Evolutionary conservation across 2,888 invertebrate genomes (phyloP), one percentile per base, ranked within the genome.

Genomic region (Philereme vetulata): DNA sequence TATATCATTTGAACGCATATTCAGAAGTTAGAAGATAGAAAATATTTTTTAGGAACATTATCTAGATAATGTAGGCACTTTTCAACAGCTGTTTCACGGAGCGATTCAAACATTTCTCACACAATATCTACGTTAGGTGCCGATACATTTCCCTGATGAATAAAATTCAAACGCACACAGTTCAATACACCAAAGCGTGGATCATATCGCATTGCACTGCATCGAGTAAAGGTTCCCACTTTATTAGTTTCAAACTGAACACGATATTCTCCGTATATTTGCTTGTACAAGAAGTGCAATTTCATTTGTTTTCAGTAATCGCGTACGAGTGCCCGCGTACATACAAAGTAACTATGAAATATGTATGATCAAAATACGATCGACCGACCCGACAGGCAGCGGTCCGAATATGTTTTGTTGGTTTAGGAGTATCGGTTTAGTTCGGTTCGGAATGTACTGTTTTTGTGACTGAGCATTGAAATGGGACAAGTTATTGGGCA

Each of bases 351-450:
- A 32, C 32, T 45, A 64, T 67, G 64, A 65, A 67, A 67, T 65
- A 65, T 69, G 67, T 65, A 67, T 57, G 62, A 62, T 64, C 62
- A 61, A 65, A 64, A 67, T 61, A 64, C 64, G 56, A 64, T 65
- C 60, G 44, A 44, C 21, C 44, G 63, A 58, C 56, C 50, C 42
- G 50, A 47, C 62, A 58, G 58, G 64, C 60, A 60, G 52, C 55
- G 55, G 47, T 47, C 60, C 59, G 47, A 51, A 63, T 58, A 65
- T 68, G 66, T 68, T 66, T 68, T 65, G 65, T 64, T 64, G 47
- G 50, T 43, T 55, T 58, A 55, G 54, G 48, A 57, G 55, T 57
- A 48, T 53, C 50, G 50, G 57, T 51, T 51, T 35, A 56, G 51
- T 54, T 51, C 36, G 45, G 42, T 10, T 54, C 51, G 11, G 49